Percentiles rank a stretch among this genome's conserved stretches.
phyloP scores from a whole-genome alignment of 2,113 vertebrate genomes.

The Myrmecophaga tridactyla region DNA sequence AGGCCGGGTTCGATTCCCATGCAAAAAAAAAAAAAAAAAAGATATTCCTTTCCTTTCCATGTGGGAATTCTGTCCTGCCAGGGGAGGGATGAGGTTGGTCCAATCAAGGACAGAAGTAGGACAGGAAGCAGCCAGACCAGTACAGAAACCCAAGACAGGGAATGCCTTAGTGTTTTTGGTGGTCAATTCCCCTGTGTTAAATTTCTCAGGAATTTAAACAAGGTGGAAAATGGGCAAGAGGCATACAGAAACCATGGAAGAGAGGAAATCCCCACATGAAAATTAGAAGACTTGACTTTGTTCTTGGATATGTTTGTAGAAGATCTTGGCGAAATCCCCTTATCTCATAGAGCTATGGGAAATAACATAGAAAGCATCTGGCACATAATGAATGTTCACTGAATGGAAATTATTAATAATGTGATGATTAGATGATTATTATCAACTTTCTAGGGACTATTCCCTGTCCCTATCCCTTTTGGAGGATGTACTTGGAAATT shows the following conservation, averaged over 20 bases:
- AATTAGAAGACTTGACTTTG: not conserved
- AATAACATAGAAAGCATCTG: not conserved
- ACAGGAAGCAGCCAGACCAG: not conserved
- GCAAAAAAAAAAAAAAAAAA: too few relatives aligned
- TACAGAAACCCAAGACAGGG: not conserved
- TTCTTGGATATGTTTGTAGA: not conserved
- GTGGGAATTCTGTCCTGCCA: too few relatives aligned
- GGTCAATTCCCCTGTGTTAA: not conserved
- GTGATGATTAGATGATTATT: not conserved
- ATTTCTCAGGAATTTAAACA: not conserved
- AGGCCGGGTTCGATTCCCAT: too few relatives aligned
- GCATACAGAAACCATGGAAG: not conserved
- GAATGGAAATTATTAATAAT: not conserved
- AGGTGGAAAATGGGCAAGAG: not conserved
- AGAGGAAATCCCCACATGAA: not conserved
- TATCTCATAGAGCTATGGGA: not conserved
- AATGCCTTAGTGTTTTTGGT: rapidly evolving
- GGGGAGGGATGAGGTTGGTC: not conserved
- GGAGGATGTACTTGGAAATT: not conserved
- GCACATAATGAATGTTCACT: not conserved
- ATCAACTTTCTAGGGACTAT: not conserved
- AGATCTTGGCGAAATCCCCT: not conserved
- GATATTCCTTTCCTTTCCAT: not conserved
- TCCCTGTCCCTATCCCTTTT: not conserved
- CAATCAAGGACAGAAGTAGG: not conserved